Evolutionary conservation across 2,888 invertebrate genomes (phyloP), one percentile per base, ranked within the genome.

Genomic region (Leptopilina syphax): DNA sequence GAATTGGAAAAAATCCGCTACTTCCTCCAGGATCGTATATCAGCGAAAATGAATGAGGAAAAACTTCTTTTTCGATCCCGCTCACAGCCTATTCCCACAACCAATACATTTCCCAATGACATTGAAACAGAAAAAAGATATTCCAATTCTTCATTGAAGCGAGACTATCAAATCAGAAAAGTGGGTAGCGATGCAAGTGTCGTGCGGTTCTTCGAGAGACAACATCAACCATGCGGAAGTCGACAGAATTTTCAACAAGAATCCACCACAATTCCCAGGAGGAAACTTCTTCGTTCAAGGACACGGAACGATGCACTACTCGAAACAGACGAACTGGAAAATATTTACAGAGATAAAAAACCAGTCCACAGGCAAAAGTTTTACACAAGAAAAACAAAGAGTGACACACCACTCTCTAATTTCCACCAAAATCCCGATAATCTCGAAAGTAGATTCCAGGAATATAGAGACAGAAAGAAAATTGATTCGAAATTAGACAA

Each of bases 401-500:
- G 89, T 80, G 90, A 90, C 80, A 83, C 88, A 8, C 76, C 87
- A 4, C 76, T 88, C 10, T 87, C 86, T 10, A 84, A 85, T 44
- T 3, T 85, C 1, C 87, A 89, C 57, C 87, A 0, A 81, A 87
- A 47, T 83, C 85, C 18, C 87, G 89, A 88, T 57, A 88, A 87
- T 65, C 83, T 88, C 1, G 88, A 89, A 63, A 86, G 88, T 5
- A 90, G 90, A 13, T 91, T 90, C 90, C 87, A 88, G 3, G 90
- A 90, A 80, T 91, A 90, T 81, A 90, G 88, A 78, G 90, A 91
- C 65, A 83, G 88, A 7, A 90, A 88, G 79, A 87, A 84, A 47
- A 85, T 84, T 27, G 90, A 91, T 76, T 85, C 85, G 12, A 57
- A 86, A 27, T 85, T 82, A 0, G 57, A 73, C 10, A 73, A n/a